Evolutionary conservation across 2,797 vertebrate species (phyloP), one percentile per base, ranked within the genome.

Genomic region (Trachops cirrhosus): DNA sequence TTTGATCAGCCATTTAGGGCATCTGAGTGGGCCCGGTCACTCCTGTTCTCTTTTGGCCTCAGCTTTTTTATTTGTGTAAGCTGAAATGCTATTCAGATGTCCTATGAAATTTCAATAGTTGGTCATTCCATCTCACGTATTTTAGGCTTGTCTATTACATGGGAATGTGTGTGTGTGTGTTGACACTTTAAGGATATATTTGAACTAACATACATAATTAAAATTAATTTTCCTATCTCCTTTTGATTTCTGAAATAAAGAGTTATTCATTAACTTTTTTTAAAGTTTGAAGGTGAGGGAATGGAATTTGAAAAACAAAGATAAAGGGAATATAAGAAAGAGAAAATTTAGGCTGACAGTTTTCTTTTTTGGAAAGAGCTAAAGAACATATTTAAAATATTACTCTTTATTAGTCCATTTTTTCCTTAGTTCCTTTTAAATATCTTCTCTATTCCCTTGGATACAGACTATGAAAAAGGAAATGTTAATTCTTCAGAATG

Each of bases 361-460:
- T 79, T 88, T 94, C 16, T 86, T 77, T 80, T 85, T 87, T 80
- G 12, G 29, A 94, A 95, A 88, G 2, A 64, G 15, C n/a, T 95
- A 67, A 96, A 88, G 37, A n/a, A 82, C 2, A n/a, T 83, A 91
- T 41, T 73, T 96, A 93, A 96, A 86, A 74, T 92, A 89, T 93
- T 92, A 52, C 46, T 78, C 19, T 67, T 44, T 84, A 37, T 87
- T 79, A 79, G n/a, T 80, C 44, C 68, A 75, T 24, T 89, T 96
- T 88, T 79, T 86, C 46, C 54, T 82, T 86, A 91, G 41, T 92
- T 64, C 14, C 41, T 94, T 96, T 93, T 79, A 21, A 83, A 44
- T 90, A 95, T 94, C 32, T 92, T 83, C n/a, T 93, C 79, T 94
- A 86, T 80, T 91, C 5, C 16, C 93, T 95, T 88, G 48, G 90